These are phyloP conservation scores for Caenorhabditis sinica DNA, from an alignment of 2,888 invertebrate species.

Conservation along the genomic window DNA sequence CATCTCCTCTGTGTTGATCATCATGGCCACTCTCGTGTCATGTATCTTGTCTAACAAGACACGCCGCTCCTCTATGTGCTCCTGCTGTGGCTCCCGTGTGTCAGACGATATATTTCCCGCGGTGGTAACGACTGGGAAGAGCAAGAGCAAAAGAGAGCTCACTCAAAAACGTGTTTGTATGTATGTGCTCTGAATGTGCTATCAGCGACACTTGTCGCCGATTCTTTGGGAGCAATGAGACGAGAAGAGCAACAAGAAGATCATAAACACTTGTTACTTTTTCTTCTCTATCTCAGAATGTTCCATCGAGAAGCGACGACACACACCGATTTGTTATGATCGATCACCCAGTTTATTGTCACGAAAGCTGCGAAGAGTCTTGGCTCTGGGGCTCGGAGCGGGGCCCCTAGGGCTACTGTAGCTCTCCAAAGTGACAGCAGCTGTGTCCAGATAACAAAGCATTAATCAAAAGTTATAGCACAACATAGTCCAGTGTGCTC, in stretches of 20 bases:
- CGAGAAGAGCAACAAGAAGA: too few species aligned
- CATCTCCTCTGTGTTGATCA: neutral
- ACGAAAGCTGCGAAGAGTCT: slow-evolving; percentile 26
- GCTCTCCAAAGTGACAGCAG: neutral
- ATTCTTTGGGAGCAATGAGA: neutral
- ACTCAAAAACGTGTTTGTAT: slow-evolving; percentile 63
- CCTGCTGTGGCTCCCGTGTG: slow-evolving; percentile 20
- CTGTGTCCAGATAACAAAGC: neutral
- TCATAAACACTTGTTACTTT: slow-evolving; percentile 60
- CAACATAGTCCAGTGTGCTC: neutral
- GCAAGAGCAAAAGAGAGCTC: slow-evolving; percentile 14
- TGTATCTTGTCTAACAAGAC: neutral
- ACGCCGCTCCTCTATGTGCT: neutral
- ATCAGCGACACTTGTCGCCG: slow-evolving; percentile 62
- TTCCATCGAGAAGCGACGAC: neutral
- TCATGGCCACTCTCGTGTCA: neutral
- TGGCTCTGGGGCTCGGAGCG: too few species aligned
- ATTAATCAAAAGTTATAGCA: slow-evolving; percentile 41
- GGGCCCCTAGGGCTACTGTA: neutral
- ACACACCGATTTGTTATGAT: slow-evolving; percentile 48
- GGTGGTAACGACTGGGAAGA: slow-evolving; percentile 30
- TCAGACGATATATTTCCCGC: slow-evolving; percentile 61
- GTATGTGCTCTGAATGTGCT: slow-evolving; percentile 64
- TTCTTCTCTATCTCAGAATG: slow-evolving; percentile 3
- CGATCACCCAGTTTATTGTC: slow-evolving; percentile 34